These are phyloP conservation scores for Scopus umbretta DNA, from an alignment of 2,113 vertebrate species.

Conservation along the genomic window DNA sequence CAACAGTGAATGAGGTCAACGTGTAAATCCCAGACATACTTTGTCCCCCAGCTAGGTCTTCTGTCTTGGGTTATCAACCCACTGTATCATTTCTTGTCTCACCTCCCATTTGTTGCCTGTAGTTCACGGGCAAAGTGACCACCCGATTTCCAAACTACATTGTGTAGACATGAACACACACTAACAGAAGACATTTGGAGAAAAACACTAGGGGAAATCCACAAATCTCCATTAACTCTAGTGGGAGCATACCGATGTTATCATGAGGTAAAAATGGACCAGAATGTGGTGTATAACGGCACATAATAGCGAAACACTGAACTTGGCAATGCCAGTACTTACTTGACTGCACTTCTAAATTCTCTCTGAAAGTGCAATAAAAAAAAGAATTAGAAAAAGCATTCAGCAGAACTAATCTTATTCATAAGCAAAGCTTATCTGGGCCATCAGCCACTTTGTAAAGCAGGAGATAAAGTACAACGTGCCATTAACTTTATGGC, in stretches of 20 bases:
- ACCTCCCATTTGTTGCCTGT: not conserved
- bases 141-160: not conserved
- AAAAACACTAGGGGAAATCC: not conserved
- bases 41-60: not conserved
- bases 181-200: not conserved
- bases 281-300: not conserved
- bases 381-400: constrained; percentile 7
- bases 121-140: not conserved
- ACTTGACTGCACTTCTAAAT: not conserved
- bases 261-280: not conserved
- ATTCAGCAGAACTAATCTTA: not conserved
- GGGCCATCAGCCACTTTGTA: not conserved
- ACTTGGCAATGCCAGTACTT: constrained; percentile 6
- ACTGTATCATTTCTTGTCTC: not conserved
- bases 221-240: not conserved
- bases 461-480: not conserved
- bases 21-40: not conserved
- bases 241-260: not conserved
- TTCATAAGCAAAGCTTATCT: not conserved
- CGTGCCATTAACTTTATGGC: not conserved
- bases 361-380: constrained; percentile 32
- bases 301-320: not conserved
- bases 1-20: not conserved
- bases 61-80: not conserved
- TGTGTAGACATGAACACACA: not conserved